Base-by-base conservation (phyloP, 2,888 invertebrate species). In the Empis livida region DNA sequence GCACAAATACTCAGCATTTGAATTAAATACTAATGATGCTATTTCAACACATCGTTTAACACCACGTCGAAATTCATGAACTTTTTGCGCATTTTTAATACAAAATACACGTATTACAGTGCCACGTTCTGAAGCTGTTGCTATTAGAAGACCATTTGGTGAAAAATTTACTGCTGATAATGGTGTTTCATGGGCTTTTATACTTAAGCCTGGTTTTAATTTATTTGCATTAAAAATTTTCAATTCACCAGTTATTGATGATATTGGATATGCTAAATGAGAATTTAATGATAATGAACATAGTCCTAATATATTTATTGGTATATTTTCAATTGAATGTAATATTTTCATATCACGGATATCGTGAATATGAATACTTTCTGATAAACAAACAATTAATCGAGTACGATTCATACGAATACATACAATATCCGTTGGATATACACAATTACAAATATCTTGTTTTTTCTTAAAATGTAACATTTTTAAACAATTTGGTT, bases 71-170 rank as follows among this genome's bases (percentile, higher is more conserved):
- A 69, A 68, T 53, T 69, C 69, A 55, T 68, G 67, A 5, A 69
- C 62, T 32, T 62, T 59, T 51, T 69, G 67, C 3, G 68, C 69
- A 51, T 65, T 68, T 53, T 64, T 64, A 6, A 66, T 67, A 48
- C 66, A 68, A 49, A 69, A 69, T n/a, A 69, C 63, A 10, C 69
- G 60, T 57, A 69, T 69, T 52, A 69, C 70, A 50, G 69, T 69
- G 20, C 69, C 69, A 8, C 68, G 63, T 54, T 67, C 67, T 1
- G 68, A 68, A 42, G 69, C 68, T 6, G 69, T 69, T 20, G 68
- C 70, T 48, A 69, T 54, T 10, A 69, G 55, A 3, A 59, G 54
- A 3, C 69, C 68, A 50, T 60, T 67, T 4, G 66, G 61, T 44
- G 70, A 67, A 53, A 69, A 69, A 48, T 56, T 60, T 37, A 69